Percentiles rank a stretch among this genome's conserved stretches.
Conservation (phyloP, 92 coral and sea anemone genomes). For the Epizoanthus scotinus region DNA sequence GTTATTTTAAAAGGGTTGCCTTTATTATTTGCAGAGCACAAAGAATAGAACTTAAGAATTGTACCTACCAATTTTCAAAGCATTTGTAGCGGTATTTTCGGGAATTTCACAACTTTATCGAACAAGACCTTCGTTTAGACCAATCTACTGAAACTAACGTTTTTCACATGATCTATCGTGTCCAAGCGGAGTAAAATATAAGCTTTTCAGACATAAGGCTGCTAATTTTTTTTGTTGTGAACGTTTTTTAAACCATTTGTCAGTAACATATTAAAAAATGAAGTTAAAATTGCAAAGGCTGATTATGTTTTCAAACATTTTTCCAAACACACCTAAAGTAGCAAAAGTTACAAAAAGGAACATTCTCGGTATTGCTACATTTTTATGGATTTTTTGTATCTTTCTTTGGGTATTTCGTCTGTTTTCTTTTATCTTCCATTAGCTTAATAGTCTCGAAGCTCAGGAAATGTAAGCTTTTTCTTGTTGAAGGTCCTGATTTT, state of each 20-base stretch:
- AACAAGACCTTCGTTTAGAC: constrained; percentile 15
- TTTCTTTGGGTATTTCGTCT: not conserved
- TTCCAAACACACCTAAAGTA: constrained; percentile 4
- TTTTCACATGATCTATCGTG: not conserved
- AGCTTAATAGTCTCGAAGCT: constrained; percentile 16
- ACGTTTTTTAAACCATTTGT: too few relatives aligned
- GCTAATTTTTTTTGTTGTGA: too few relatives aligned
- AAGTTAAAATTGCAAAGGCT: not conserved
- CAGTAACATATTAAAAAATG: too few relatives aligned
- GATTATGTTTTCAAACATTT: not conserved
- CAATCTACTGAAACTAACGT: constrained; percentile 12
- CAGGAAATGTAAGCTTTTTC: not conserved
- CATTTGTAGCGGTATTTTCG: not conserved
- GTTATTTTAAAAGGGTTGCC: constrained; percentile 7
- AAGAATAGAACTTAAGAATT: not conserved
- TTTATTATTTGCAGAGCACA: not conserved
- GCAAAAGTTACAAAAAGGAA: constrained; percentile 32
- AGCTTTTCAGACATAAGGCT: too few relatives aligned
- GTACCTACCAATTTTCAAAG: not conserved
- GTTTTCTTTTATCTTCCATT: not conserved
- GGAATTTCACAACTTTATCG: constrained; percentile 28
- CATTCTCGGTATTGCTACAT: not conserved
- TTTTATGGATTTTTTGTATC: not conserved
- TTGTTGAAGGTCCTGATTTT: not conserved
- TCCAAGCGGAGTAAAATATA: too few relatives aligned